phyloP scores from a whole-genome alignment of 2,888 invertebrate species.

The Drosophila rubida region DNA sequence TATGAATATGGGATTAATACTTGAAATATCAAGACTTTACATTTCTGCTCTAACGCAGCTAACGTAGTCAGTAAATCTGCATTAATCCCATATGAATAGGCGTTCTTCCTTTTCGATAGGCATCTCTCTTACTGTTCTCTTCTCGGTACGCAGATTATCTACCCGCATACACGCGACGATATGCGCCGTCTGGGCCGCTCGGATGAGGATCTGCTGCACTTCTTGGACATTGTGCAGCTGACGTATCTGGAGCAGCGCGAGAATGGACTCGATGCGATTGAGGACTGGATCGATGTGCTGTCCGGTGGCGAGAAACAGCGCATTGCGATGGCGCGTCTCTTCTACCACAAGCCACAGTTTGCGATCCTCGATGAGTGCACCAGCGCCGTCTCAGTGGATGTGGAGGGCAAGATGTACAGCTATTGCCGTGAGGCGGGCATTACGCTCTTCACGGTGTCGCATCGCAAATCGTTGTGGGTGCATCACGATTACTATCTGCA shows the following conservation, averaged over 20 bases:
- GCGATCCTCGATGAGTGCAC: slow-evolving; percentile 99
- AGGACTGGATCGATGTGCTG: slow-evolving; percentile 99
- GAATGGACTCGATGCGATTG: slow-evolving; percentile 95
- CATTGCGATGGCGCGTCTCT: slow-evolving; percentile 98
- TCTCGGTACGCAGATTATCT: slow-evolving; percentile 88
- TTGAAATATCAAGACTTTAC: too few species aligned
- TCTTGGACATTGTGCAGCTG: slow-evolving; percentile 93
- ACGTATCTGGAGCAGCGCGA: slow-evolving; percentile 93
- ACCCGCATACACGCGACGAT: slow-evolving; percentile 95
- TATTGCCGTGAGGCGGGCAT: slow-evolving; percentile 94
- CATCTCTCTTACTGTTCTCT: slow-evolving; percentile 44
- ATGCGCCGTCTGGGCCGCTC: slow-evolving; percentile 91
- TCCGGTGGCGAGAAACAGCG: slow-evolving; percentile 99
- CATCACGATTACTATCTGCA: slow-evolving; percentile 98
- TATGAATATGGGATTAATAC: background rate
- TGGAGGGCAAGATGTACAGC: slow-evolving; percentile 98
- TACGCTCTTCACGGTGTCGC: slow-evolving; percentile 98
- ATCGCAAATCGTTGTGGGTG: slow-evolving; percentile 98
- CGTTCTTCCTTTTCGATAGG: background rate
- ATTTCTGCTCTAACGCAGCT: too few species aligned
- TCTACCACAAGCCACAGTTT: slow-evolving; percentile 99
- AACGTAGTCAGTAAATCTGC: too few species aligned
- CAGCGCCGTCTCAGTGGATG: slow-evolving; percentile 99
- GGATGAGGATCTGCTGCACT: slow-evolving; percentile 91
- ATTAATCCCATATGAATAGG: too few species aligned